Evolutionary conservation across 2,797 vertebrate genomes (phyloP).

Genomic region (Vireo griseus): DNA sequence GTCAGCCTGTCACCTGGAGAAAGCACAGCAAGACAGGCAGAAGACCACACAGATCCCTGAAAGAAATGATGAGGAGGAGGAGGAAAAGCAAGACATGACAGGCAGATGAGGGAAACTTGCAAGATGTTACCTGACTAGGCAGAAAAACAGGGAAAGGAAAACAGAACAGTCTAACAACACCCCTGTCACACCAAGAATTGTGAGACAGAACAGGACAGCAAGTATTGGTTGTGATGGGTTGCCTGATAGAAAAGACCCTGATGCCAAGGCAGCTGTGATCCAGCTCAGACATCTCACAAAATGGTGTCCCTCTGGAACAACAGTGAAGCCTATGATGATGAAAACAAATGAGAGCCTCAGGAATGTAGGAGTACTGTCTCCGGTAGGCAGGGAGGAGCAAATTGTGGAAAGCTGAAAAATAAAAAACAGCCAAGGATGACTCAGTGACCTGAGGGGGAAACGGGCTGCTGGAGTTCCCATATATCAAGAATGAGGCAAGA

Average conservation of each 20-base stretch:
- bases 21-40: neutral
- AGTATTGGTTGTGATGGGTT: neutral
- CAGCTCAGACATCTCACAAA: neutral
- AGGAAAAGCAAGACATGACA: neutral
- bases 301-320: neutral
- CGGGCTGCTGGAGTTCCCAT: neutral
- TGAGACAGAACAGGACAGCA: neutral
- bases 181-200: neutral
- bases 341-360: neutral
- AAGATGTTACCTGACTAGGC: neutral
- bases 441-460: slow-evolving; percentile 1
- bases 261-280: neutral
- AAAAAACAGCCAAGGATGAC: slow-evolving; percentile 8
- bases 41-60: neutral
- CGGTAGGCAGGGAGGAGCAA: neutral
- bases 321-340: neutral
- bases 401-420: neutral
- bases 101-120: neutral
- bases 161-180: neutral
- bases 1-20: neutral
- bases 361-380: neutral
- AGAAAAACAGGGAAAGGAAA: neutral
- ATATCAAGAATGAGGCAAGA: neutral
- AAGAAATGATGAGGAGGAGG: neutral
- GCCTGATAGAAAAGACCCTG: neutral